Base-by-base conservation (phyloP, 2,797 vertebrate genomes). In the Hypotaenidia philippensis region DNA sequence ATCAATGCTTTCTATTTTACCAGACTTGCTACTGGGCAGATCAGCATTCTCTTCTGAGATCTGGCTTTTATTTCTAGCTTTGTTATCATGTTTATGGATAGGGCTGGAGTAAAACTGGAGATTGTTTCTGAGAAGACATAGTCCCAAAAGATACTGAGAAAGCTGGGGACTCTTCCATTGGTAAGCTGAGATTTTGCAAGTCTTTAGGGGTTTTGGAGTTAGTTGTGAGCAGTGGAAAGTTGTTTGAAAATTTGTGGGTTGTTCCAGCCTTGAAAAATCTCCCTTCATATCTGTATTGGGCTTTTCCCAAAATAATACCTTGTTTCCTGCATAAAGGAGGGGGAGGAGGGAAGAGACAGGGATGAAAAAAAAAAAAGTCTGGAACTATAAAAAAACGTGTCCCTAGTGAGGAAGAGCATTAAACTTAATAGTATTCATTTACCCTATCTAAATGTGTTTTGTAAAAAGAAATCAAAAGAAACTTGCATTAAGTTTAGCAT, bases 401-500 rank as follows among this genome's bases (percentile, higher is more conserved):
- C 44, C 41, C 27, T 20, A 26, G 41, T 69, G 74, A 85, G 38
- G 63, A 86, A 81, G 36, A 61, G 5, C 22, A 16, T 83, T 75
- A 68, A 59, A 44, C 44, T 80, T 61, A 29, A 22, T 38, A 40
- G 31, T 74, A 77, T 34, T 86, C 6, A 9, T 72, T 86, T 93
- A 57, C 34, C 11, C 12, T 64, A 11, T 38, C 40, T 66, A 78
- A 52, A 44, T 50, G 29, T 74, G 38, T 65, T 94, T 92, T 92
- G 53, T 82, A 26, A 45, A 61, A 53, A 61, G 49, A 87, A 77
- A 89, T 44, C 8, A 63, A 69, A 78, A 71, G 44, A 56, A 34
- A 17, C 61, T 64, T 81, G 25, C 3, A 65, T 55, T 89, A 76
- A 55, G 87, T 90, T 91, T 88, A 47, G n/a, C 27, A 88, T 85